phyloP scores from a whole-genome alignment of 2,797 vertebrate genomes.

The Danio aesculapii region DNA sequence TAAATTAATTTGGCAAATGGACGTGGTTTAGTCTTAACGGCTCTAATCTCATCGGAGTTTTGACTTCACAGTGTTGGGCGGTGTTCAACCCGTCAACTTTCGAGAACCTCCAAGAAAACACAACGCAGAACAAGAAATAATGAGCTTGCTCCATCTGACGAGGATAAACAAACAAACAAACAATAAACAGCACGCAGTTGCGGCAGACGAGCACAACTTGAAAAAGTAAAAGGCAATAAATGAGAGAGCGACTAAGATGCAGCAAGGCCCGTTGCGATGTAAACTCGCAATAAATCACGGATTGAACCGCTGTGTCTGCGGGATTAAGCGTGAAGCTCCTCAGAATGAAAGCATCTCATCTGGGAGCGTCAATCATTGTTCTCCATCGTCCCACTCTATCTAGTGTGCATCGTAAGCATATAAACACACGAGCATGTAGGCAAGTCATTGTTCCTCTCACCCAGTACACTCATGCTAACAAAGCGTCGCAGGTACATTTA shows the following conservation, averaged over 20 bases:
- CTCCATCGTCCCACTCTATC: background rate
- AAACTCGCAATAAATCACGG: background rate
- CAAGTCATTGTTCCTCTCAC: background rate
- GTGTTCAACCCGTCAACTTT: conserved; percentile 22
- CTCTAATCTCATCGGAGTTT: conserved; percentile 35
- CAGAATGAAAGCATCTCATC: background rate
- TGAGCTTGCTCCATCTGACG: background rate
- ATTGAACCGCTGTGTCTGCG: too few relatives aligned
- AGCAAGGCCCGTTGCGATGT: background rate
- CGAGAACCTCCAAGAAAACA: conserved; percentile 15
- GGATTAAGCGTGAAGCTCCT: background rate
- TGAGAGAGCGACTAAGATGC: background rate
- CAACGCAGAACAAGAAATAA: conserved; percentile 7
- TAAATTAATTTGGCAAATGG: conserved; percentile 45
- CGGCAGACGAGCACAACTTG: background rate
- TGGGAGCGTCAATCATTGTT: conserved; percentile 16
- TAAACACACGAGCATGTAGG: background rate
- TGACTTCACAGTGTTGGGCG: conserved; percentile 2
- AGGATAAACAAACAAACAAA: background rate
- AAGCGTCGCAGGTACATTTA: background rate
- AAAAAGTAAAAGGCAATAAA: background rate
- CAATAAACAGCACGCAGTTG: background rate
- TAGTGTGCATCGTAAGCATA: background rate
- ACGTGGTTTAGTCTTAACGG: conserved; percentile 8
- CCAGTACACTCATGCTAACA: background rate